These are phyloP conservation scores for Cotesia congregata DNA, from an alignment of 2,888 invertebrate species.

Conservation along the genomic window DNA sequence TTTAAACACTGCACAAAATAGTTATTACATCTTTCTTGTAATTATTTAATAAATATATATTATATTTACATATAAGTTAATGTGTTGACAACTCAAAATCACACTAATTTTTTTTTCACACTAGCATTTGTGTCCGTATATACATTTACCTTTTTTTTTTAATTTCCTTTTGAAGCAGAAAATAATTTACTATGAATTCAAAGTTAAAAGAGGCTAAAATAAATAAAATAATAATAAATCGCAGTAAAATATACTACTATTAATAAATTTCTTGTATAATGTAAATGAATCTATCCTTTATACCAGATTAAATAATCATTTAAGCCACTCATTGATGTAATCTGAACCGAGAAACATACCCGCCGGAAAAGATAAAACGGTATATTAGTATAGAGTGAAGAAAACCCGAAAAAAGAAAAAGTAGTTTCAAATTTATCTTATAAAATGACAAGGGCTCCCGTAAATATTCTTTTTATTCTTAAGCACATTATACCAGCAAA, in stretches of 20 bases:
- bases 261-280: background rate
- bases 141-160: no score
- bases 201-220: no score
- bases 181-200: no score
- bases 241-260: background rate
- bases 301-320: background rate
- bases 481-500: slow-evolving; percentile 42
- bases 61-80: no score
- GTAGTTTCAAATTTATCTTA: slow-evolving; percentile 17
- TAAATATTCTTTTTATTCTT: slow-evolving; percentile 54
- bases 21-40: no score
- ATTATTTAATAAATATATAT: no score
- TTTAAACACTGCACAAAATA: no score
- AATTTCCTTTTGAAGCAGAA: no score
- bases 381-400: slow-evolving; percentile 17
- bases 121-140: no score
- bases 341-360: background rate
- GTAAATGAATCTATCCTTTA: background rate
- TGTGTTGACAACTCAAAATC: no score
- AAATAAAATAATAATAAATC: background rate
- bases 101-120: no score
- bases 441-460: slow-evolving; percentile 46
- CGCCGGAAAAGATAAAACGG: slow-evolving; percentile 27
- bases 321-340: background rate
- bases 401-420: slow-evolving; percentile 22